Conservation (phyloP, 2,888 invertebrate genomes). For the Oasisia sp. region DNA sequence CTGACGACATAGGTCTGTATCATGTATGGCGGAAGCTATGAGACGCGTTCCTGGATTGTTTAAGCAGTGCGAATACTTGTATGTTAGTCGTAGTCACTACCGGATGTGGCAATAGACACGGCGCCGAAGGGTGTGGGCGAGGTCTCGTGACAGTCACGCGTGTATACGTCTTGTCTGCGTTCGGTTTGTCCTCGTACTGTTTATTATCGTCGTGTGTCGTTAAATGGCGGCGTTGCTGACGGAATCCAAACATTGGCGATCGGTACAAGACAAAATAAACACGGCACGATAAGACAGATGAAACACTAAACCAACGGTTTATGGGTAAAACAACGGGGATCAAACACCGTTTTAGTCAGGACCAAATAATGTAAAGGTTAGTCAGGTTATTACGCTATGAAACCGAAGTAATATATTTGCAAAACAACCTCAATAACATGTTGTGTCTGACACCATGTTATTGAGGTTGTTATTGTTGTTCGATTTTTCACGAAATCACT, state of each 20-base stretch:
- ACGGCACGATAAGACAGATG: background rate
- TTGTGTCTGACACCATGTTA: too few relatives aligned
- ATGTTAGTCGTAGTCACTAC: background rate
- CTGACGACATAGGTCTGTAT: background rate
- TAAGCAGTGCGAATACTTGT: background rate
- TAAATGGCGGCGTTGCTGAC: background rate
- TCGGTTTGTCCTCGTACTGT: background rate
- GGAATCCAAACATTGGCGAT: constrained; percentile 3
- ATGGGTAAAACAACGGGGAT: background rate
- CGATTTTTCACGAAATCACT: too few relatives aligned
- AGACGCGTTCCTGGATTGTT: background rate
- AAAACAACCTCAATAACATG: too few relatives aligned
- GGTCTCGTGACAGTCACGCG: background rate
- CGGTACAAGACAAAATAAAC: background rate
- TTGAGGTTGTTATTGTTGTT: too few relatives aligned
- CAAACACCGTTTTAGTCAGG: too few relatives aligned
- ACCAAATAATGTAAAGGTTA: too few relatives aligned
- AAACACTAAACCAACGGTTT: background rate
- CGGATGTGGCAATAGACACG: background rate
- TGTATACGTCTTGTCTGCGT: background rate
- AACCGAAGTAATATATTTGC: too few relatives aligned
- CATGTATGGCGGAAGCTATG: background rate
- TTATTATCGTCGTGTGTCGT: constrained; percentile 6
- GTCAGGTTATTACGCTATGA: too few relatives aligned
- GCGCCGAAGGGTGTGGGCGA: background rate